These are phyloP conservation scores for Pterocles orientalis DNA, from an alignment of 2,113 vertebrate species.

Conservation along the genomic window DNA sequence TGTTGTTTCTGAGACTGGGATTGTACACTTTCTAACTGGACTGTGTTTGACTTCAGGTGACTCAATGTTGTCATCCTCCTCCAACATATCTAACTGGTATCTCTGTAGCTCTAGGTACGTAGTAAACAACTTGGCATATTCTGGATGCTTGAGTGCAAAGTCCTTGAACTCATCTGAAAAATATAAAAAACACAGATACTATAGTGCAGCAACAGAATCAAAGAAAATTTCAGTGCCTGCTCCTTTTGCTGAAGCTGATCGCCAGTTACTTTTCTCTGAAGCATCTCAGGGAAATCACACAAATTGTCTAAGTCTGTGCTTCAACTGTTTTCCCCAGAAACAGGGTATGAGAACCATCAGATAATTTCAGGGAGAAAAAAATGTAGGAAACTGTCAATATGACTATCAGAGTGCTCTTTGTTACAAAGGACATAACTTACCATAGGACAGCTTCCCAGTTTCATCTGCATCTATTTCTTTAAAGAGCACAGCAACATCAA, in stretches of 20 bases:
- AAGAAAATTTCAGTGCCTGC: neutral
- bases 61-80: conserved; percentile 47
- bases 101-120: conserved; percentile 95
- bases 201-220: neutral
- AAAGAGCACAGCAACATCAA: conserved; percentile 89
- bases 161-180: conserved; percentile 87
- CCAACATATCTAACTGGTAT: conserved; percentile 78
- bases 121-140: conserved; percentile 94
- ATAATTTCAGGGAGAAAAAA: neutral
- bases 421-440: conserved; percentile 69
- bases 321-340: neutral
- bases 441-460: conserved; percentile 86
- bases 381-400: neutral
- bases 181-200: neutral
- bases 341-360: neutral
- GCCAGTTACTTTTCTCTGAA: neutral
- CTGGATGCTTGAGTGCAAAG: conserved; percentile 88
- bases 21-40: neutral
- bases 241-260: neutral
- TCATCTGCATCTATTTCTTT: conserved; percentile 87
- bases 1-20: neutral
- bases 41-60: neutral
- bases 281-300: neutral
- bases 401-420: neutral
- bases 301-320: neutral